phyloP scores from a whole-genome alignment of 2,113 vertebrate species.

The pig (Sus scrofa) region T2T-Sscrofa CM000812.6:153735001-153735500 shows the following conservation, averaged over 20 bases:
- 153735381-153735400: neutral
- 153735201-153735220: neutral
- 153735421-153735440: too few species aligned
- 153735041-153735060: neutral
- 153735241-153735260: neutral
- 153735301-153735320: neutral
- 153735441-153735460: neutral
- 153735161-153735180: neutral
- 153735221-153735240: neutral
- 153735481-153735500: neutral
- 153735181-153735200: neutral
- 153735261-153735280: neutral
- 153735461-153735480: neutral
- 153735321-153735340: neutral
- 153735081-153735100: neutral
- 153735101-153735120: neutral
- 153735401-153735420: too few species aligned
- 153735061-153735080: neutral
- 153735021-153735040: neutral
- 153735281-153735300: neutral
- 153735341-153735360: neutral
- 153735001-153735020: too few species aligned
- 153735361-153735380: neutral
- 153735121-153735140: neutral
- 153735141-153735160: neutral